Conservation (phyloP, 2,888 invertebrate species). For the Fragum fragum region DNA sequence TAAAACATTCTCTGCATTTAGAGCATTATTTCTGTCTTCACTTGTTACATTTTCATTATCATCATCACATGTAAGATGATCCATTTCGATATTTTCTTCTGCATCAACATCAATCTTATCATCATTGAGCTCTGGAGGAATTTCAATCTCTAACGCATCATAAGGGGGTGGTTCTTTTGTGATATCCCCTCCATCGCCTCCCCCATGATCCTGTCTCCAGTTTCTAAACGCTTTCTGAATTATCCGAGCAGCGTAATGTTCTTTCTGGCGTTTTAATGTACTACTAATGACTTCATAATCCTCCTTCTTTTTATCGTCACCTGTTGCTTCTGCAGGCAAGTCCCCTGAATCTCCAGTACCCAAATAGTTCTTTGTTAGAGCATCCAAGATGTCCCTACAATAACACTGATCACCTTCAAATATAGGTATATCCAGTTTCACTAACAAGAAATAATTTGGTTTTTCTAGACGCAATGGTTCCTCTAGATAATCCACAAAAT, state of each 20-base stretch:
- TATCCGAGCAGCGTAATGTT: conserved; percentile 97
- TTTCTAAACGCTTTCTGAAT: conserved; percentile 98
- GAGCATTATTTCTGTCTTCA: conserved; percentile 35
- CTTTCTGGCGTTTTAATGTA: conserved; percentile 97
- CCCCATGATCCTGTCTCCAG: conserved; percentile 84
- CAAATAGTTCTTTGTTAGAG: conserved; percentile 99
- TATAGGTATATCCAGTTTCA: conserved; percentile 99
- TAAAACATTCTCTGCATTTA: conserved; percentile 35
- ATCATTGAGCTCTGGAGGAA: conserved; percentile 43
- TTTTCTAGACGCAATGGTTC: conserved; percentile 98
- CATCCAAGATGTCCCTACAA: conserved; percentile 99
- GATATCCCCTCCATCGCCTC: conserved; percentile 30
- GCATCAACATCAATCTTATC: conserved; percentile 84
- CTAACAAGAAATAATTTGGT: conserved; percentile 99
- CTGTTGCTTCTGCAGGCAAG: conserved; percentile 65
- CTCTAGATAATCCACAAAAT: conserved; percentile 98
- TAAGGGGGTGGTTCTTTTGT: conserved; percentile 63
- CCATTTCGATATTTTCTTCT: conserved; percentile 54
- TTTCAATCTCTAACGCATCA: conserved; percentile 64
- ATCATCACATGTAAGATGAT: conserved; percentile 47
- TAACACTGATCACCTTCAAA: conserved; percentile 98
- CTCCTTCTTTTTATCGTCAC: conserved; percentile 90
- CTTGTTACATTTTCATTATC: conserved; percentile 10
- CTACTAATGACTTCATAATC: conserved; percentile 98
- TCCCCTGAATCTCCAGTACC: conserved; percentile 94